Base-by-base conservation (phyloP, 92 coral and sea anemone species). In the Scolanthus callimorphus region DNA sequence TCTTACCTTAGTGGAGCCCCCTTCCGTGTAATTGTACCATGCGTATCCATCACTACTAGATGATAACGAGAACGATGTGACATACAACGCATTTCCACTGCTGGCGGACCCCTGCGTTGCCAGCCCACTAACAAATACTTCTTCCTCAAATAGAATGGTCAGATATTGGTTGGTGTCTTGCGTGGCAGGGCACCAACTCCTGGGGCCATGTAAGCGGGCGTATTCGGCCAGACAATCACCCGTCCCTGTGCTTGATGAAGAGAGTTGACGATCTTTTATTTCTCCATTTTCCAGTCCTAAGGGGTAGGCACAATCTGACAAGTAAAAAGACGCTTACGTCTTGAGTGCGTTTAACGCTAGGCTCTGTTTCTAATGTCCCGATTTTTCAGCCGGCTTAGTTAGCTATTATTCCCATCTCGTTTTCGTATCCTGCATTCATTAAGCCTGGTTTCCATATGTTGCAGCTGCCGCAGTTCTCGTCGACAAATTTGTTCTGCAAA, bases 21-120 rank as follows among this genome's bases (percentile, higher is more conserved):
- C 29, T 15, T 59, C 65, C 20, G 20, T 13, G 30, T 59, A 59
- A 3, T 38, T 25, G 26, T 0, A 1, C 73, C 73, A 66, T 17
- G 37, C 73, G 27, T 22, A 13, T 4, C 54, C 21, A 27, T 66
- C 59, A 17, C 3, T 15, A 28, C 73, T 66, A 13, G 28, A 23
- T 9, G 62, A 22, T n/a, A 66, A 10, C 31, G 39, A 51, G 25
- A 17, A 66, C 23, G 73, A 66, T 12, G 62, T 25, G 29, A 66
- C 62, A 15, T 20, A 54, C 20, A 4, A 2, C 21, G 9, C 11
- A 12, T 9, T 49, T 15, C 60, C 71, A 1, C 0, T n/a, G 11
- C 4, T 20, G 4, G 27, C 65, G 4, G 56, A 23, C 6, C 73
- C 73, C 29, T 66, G 73, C 1, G 73, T 51, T 4, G 73, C 62